A percentile compares a stretch with the other conserved stretches of the same genome.
Conservation (phyloP, 2,888 invertebrate genomes). For the Meganola albula region DNA sequence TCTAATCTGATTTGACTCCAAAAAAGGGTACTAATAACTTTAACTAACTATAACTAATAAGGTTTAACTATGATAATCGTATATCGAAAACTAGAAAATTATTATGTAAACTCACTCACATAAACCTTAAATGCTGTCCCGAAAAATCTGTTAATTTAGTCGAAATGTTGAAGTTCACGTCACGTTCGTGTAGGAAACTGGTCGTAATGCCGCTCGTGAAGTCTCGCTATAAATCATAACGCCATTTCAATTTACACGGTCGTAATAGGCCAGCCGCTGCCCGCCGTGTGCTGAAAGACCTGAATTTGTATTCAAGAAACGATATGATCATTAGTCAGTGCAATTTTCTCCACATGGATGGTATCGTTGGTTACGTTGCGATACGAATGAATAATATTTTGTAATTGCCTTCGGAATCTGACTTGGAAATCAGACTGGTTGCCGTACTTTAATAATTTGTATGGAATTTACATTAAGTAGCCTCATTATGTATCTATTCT, state of each 20-base stretch:
- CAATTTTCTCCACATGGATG: constrained; percentile 69
- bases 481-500: constrained; percentile 38
- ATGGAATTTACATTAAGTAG: constrained; percentile 42
- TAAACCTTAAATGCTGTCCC: no score
- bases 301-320: constrained; percentile 71
- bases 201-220: constrained; percentile 63
- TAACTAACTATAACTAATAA: no score
- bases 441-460: constrained; percentile 47
- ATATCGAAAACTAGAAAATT: no score
- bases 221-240: constrained; percentile 69
- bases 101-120: no score
- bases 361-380: constrained; percentile 49
- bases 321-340: constrained; percentile 72
- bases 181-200: constrained; percentile 61
- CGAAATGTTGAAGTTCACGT: constrained; percentile 48
- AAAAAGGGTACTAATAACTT: no score
- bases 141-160: no score
- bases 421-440: constrained; percentile 47
- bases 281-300: constrained; percentile 60
- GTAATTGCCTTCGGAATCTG: constrained; percentile 57
- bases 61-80: no score
- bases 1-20: no score
- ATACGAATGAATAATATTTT: constrained; percentile 58
- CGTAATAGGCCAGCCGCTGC: constrained; percentile 56
- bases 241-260: constrained; percentile 70